A percentile compares a stretch with the other conserved stretches of the same genome.
Conservation (phyloP, 2,888 invertebrate genomes). For the Drosophila prostipennis region DNA sequence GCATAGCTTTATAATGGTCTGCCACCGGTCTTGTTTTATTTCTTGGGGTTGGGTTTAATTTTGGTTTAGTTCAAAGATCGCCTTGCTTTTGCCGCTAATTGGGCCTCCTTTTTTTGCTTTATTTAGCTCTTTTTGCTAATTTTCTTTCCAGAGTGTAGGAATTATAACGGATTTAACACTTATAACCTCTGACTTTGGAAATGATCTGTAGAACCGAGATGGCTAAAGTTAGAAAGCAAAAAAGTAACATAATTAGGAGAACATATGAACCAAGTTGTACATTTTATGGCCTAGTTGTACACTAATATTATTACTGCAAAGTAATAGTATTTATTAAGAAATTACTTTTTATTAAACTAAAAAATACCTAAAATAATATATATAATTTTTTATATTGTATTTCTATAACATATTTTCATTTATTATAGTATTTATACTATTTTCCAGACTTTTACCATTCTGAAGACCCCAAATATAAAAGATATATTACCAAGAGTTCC, state of each 20-base stretch:
- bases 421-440: too few species aligned
- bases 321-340: too few species aligned
- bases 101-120: constrained; percentile 6
- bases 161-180: not conserved
- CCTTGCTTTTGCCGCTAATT: constrained; percentile 49
- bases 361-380: too few species aligned
- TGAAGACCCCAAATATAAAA: too few species aligned
- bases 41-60: constrained; percentile 9
- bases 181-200: not conserved
- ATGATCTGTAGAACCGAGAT: not conserved
- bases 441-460: too few species aligned
- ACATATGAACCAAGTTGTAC: too few species aligned
- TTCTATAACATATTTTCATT: too few species aligned
- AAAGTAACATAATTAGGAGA: too few species aligned
- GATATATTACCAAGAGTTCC: not conserved
- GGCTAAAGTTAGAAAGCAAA: not conserved
- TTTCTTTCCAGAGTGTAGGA: not conserved
- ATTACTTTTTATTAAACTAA: too few species aligned
- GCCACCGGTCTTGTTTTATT: constrained; percentile 64
- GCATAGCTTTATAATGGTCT: constrained; percentile 49
- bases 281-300: too few species aligned
- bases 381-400: too few species aligned
- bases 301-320: too few species aligned
- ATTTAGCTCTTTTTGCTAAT: constrained; percentile 1
- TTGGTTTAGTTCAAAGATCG: constrained; percentile 61